These are phyloP conservation scores for Percina caprodes DNA, from an alignment of 2,113 vertebrate species.

Conservation along the genomic window DNA sequence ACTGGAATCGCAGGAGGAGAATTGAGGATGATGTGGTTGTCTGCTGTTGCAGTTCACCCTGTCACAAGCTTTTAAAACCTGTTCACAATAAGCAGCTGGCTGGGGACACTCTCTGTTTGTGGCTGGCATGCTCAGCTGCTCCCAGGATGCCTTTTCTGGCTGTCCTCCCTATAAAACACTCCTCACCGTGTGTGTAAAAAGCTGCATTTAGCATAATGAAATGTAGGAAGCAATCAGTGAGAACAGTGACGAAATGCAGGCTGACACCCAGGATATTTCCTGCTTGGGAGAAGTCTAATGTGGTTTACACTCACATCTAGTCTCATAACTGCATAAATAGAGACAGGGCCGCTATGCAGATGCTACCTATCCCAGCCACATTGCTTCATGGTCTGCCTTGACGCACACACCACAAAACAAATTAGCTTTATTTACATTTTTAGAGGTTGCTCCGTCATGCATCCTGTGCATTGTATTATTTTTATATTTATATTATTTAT, in stretches of 20 bases:
- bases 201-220: constrained; percentile 81
- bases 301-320: constrained; percentile 77
- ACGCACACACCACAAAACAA: constrained; percentile 25
- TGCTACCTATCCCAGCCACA: constrained; percentile 65
- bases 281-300: constrained; percentile 72
- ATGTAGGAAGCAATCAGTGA: constrained; percentile 82
- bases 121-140: constrained; percentile 54
- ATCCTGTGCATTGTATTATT: constrained; percentile 3
- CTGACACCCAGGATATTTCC: constrained; percentile 79
- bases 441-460: constrained; percentile 31
- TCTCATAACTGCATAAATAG: constrained; percentile 70
- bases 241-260: constrained; percentile 68
- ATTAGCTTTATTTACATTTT: constrained; percentile 51
- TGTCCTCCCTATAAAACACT: constrained; percentile 43
- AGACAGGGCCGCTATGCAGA: constrained; percentile 69
- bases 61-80: constrained; percentile 74
- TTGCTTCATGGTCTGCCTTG: constrained; percentile 49
- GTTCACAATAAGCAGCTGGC: constrained; percentile 68
- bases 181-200: constrained; percentile 57
- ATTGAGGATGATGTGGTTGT: constrained; percentile 65
- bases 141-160: constrained; percentile 59
- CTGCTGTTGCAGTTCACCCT: constrained; percentile 56
- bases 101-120: constrained; percentile 45
- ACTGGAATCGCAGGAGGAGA: constrained; percentile 43
- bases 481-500: no score